Percentiles rank a stretch among this genome's conserved stretches.
Evolutionary conservation across 2,888 invertebrate genomes (phyloP).

Genomic region (Apomyelois bistriatella): DNA sequence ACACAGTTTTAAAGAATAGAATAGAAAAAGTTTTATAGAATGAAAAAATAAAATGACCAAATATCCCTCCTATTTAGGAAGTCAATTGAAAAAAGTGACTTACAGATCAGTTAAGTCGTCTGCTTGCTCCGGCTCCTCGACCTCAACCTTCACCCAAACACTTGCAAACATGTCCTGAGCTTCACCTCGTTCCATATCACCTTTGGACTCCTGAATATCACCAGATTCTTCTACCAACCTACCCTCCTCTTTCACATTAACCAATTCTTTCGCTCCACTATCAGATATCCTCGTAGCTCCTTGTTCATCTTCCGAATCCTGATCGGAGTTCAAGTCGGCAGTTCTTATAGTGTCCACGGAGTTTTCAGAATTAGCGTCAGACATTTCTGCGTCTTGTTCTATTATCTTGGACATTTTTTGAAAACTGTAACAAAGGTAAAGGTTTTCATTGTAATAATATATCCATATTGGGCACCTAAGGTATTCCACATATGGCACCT

Average conservation of each 20-base stretch:
- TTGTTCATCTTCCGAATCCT: background rate
- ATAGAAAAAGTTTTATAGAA: too few relatives aligned
- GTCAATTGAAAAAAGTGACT: background rate
- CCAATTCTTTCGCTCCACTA: background rate
- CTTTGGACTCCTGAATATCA: background rate
- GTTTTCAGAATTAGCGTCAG: background rate
- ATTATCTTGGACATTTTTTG: background rate
- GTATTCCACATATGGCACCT: too few relatives aligned
- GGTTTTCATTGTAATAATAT: too few relatives aligned
- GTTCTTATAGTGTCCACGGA: background rate
- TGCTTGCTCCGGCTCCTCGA: conserved; percentile 17
- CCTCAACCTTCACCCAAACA: conserved; percentile 56
- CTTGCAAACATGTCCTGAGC: conserved; percentile 49
- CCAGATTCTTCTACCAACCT: too few relatives aligned
- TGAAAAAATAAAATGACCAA: too few relatives aligned
- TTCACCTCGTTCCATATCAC: conserved; percentile 18
- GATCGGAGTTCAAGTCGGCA: background rate
- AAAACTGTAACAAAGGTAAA: background rate
- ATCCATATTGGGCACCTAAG: too few relatives aligned
- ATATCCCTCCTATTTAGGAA: too few relatives aligned
- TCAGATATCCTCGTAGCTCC: too few relatives aligned
- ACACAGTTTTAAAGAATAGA: too few relatives aligned
- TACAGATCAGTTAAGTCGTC: background rate
- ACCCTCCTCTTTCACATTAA: background rate
- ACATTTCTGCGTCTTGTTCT: background rate